These are phyloP conservation scores for Aleiodes testaceus DNA, from an alignment of 2,888 invertebrate genomes.

Conservation along the genomic window DNA sequence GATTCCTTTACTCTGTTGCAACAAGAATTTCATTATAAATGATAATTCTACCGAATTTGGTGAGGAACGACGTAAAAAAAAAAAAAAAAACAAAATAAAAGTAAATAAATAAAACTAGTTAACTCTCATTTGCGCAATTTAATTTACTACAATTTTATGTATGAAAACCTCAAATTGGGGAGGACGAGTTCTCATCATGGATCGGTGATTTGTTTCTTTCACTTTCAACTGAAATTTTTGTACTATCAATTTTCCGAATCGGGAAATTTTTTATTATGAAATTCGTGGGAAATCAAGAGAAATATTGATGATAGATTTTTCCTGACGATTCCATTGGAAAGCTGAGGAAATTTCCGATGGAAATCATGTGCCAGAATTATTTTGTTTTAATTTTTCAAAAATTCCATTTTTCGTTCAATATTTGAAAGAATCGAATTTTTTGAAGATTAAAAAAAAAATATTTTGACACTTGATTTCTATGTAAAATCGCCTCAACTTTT, in stretches of 20 bases:
- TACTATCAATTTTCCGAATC: background rate
- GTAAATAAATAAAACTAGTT: conserved; percentile 4
- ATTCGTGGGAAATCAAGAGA: no score
- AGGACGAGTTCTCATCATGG: conserved; percentile 39
- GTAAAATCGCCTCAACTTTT: no score
- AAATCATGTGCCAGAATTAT: no score
- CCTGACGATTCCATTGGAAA: no score
- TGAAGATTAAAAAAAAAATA: no score
- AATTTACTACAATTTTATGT: conserved; percentile 35
- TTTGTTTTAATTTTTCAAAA: no score
- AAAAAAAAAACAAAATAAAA: conserved; percentile 1
- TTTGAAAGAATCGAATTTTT: no score
- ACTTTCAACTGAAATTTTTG: background rate
- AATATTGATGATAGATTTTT: no score
- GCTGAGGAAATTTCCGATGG: no score
- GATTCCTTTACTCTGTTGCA: conserved; percentile 46
- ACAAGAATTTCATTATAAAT: conserved; percentile 54
- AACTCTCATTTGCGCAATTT: conserved; percentile 38
- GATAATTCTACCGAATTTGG: conserved; percentile 53
- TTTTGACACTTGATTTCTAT: no score
- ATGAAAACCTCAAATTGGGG: conserved; percentile 39
- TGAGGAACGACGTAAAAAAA: conserved; percentile 44
- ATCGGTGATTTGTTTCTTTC: background rate
- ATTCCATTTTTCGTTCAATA: no score
- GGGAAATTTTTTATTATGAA: background rate